A percentile compares a stretch with the other conserved stretches of the same genome.
Evolutionary conservation across 2,797 vertebrate species (phyloP).

Genomic region (Xenopus petersii): DNA sequence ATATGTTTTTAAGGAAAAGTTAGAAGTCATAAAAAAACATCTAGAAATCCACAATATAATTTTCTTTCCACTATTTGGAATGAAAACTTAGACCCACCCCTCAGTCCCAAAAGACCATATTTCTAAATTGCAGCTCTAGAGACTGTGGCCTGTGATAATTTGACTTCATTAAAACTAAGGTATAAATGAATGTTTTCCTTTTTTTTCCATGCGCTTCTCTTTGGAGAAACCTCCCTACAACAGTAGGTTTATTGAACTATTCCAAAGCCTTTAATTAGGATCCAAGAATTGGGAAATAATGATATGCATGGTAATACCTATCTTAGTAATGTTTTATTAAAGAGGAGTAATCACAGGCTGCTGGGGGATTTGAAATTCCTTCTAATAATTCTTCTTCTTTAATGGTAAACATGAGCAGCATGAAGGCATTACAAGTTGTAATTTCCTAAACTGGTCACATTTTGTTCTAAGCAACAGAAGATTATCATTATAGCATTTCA

Average conservation of each 20-base stretch:
- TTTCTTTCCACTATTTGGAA: constrained; percentile 70
- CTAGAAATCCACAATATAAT: not conserved
- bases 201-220: constrained; percentile 73
- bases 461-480: not conserved
- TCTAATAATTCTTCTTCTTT: constrained; percentile 25
- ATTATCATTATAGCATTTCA: too few species aligned
- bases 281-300: constrained; percentile 37
- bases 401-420: constrained; percentile 18
- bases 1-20: not conserved
- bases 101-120: constrained; percentile 62
- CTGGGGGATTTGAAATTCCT: constrained; percentile 14
- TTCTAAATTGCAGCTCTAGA: constrained; percentile 66
- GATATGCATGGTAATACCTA: constrained; percentile 34
- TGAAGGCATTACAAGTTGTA: constrained; percentile 7
- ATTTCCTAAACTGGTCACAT: constrained; percentile 1
- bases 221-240: constrained; percentile 54
- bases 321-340: constrained; percentile 42
- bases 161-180: constrained; percentile 86
- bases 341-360: constrained; percentile 42
- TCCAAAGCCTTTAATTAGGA: constrained; percentile 58
- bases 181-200: constrained; percentile 71
- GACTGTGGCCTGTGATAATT: constrained; percentile 79
- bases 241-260: constrained; percentile 72
- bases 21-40: not conserved
- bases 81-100: constrained; percentile 69